Evolutionary conservation across 2,797 vertebrate genomes (phyloP).

Genomic region (Lates japonicus): DNA sequence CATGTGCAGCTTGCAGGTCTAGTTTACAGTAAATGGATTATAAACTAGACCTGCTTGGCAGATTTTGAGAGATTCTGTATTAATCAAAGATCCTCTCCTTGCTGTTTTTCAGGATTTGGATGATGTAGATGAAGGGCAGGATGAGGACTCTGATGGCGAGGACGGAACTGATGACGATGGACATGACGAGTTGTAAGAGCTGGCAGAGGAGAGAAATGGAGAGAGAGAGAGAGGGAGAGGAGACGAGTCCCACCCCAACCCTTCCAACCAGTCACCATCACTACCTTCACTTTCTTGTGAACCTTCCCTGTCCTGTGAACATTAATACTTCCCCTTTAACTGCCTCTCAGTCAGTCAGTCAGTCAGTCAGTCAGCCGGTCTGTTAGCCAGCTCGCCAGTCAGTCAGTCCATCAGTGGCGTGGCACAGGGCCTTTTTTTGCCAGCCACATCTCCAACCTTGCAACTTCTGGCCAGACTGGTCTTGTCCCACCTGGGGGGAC

Average conservation of each 20-base stretch:
- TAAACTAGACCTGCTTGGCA: background rate
- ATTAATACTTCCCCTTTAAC: conserved; percentile 78
- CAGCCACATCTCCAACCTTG: conserved; percentile 60
- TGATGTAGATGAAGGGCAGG: conserved; percentile 85
- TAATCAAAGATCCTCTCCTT: background rate
- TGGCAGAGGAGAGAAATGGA: conserved; percentile 39
- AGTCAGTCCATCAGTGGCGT: conserved; percentile 58
- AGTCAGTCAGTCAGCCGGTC: background rate
- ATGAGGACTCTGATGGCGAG: conserved; percentile 90
- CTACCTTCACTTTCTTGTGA: conserved; percentile 75
- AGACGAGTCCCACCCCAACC: conserved; percentile 78
- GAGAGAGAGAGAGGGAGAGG: conserved; percentile 62
- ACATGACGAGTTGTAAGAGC: conserved; percentile 94
- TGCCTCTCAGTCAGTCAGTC: conserved; percentile 56
- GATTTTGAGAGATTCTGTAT: background rate
- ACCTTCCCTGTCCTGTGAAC: conserved; percentile 77
- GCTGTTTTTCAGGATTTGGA: conserved; percentile 86
- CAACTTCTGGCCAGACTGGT: conserved; percentile 70
- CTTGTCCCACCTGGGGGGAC: conserved; percentile 56
- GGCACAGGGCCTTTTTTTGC: conserved; percentile 18
- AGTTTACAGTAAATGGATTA: background rate
- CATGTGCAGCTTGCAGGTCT: background rate
- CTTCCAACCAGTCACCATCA: conserved; percentile 78
- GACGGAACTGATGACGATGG: conserved; percentile 89
- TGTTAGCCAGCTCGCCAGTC: conserved; percentile 30